phyloP scores from a whole-genome alignment of 1,140 invertebrate species.

The Laupala kohalensis region DNA sequence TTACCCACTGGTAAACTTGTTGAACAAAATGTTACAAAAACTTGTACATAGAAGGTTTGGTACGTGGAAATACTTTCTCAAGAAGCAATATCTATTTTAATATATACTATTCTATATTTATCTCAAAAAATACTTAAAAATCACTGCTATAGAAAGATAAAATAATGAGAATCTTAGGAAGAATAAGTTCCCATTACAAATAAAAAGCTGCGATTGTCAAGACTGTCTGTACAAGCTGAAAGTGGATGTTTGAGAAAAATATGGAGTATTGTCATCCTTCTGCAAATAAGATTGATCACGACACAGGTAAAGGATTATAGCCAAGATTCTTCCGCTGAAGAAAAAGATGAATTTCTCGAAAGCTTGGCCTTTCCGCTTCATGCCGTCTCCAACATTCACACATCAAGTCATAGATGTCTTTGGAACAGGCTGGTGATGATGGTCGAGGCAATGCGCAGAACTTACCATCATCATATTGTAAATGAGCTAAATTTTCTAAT shows the following conservation, averaged over 20 bases:
- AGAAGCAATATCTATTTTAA: not conserved
- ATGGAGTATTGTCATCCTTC: not conserved
- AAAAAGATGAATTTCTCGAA: conserved; percentile 76
- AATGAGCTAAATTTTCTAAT: conserved; percentile 51
- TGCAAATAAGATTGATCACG: not conserved
- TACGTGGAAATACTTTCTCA: no score
- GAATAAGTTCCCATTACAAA: not conserved
- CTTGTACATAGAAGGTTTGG: not conserved
- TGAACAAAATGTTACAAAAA: not conserved
- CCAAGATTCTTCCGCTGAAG: conserved; percentile 72
- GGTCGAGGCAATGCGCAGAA: conserved; percentile 54
- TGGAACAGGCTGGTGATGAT: conserved; percentile 48
- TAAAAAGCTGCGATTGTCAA: not conserved
- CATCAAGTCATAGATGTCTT: conserved; percentile 82
- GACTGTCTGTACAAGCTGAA: not conserved
- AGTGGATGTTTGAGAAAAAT: not conserved
- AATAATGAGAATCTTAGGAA: not conserved
- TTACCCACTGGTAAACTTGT: not conserved
- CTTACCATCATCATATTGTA: conserved; percentile 44
- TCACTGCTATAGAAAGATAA: not conserved
- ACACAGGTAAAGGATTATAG: conserved; percentile 37
- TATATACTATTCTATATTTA: not conserved
- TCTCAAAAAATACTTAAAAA: not conserved
- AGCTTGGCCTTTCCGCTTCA: conserved; percentile 63
- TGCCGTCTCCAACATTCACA: conserved; percentile 77